Conservation (phyloP, 35 echinoderm and acorn worm genomes). For the Heliocidaris erythrogramma region DNA sequence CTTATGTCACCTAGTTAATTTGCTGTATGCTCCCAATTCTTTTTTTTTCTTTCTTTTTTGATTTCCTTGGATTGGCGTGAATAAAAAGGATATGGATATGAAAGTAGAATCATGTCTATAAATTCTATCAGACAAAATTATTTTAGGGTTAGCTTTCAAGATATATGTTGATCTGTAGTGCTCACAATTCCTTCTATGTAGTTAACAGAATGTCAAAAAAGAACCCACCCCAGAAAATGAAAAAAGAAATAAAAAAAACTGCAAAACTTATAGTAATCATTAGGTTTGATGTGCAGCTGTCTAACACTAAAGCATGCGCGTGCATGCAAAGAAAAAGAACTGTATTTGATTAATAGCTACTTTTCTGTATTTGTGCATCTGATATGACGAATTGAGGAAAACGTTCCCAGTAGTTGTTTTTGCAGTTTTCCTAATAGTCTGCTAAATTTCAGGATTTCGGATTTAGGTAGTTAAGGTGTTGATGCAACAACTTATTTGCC, state of each 20-base stretch:
- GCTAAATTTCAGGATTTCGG: neutral
- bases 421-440: neutral
- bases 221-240: neutral
- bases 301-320: neutral
- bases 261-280: neutral
- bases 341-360: neutral
- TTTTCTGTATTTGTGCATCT: neutral
- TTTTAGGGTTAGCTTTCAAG: neutral
- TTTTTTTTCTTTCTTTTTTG: neutral
- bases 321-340: neutral
- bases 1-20: conserved; percentile 1
- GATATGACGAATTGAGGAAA: neutral
- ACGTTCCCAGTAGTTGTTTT: neutral
- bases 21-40: neutral
- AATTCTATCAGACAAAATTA: neutral
- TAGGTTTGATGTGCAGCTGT: neutral
- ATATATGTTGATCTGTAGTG: neutral
- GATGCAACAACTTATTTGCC: neutral
- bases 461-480: neutral
- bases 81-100: neutral
- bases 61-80: neutral
- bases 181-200: neutral
- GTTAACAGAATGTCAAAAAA: neutral
- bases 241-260: neutral
- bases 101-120: neutral